Evolutionary conservation across 2,113 vertebrate genomes (phyloP), one percentile per base, ranked within the genome.

Genomic region (Caracal caracal): DNA sequence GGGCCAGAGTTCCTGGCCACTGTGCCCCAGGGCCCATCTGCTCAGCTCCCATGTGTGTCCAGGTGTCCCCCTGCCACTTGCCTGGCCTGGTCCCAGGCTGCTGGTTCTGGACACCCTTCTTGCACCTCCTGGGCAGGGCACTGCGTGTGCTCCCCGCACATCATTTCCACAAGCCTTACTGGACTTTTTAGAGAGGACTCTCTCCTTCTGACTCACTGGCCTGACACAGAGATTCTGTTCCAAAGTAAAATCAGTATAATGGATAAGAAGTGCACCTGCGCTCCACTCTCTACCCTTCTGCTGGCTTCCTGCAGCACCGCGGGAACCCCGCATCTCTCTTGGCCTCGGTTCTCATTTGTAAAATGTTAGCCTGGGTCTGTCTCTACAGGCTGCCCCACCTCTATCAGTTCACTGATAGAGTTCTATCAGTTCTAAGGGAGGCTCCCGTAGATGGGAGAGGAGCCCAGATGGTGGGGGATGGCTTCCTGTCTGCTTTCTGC

Each of bases 21-120:
- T 5, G 15, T 3, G 47, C 16, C 49, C 53, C 11, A 1, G 40
- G 10, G 2, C 10, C 59, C 7, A 2, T 53, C 26, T 1, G 16
- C 53, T 28, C 1, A 5, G 53, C 17, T 19, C n/a, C 63, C 24
- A 1, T 0, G 2, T 5, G 3, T 0, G 2, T 7, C 88, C 19
- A 4, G 43, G 37, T 6, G 0, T 37, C 40, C 15, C 51, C 53
- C 12, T 5, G 6, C 63, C 37, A 11, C 28, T 30, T 5, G 40
- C 10, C n/a, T 1, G 0, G 9, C 30, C 13, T n/a, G 24, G 22
- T 5, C 1, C 20, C 35, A 24, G 33, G 22, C 65, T 84, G 24
- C 43, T n/a, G 43, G 13, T 33, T 71, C 20, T 5, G 9, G 70
- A 19, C 10, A 24, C 49, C 12, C 6, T 56, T 59, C 19, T 9